phyloP scores from a whole-genome alignment of 2,888 invertebrate species.

The Ganaspis brasiliensis region DNA sequence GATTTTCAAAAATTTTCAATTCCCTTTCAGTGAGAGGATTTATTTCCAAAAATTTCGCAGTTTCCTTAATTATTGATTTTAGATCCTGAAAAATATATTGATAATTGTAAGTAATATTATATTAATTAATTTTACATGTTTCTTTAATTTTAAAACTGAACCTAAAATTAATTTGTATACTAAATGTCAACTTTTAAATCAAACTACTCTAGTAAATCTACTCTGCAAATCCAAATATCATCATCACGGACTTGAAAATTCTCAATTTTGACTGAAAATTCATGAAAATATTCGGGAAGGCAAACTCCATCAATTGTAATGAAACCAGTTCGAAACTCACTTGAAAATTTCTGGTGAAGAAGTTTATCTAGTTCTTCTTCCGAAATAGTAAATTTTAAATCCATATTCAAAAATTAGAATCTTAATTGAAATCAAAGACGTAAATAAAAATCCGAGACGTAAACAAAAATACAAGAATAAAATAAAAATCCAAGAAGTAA shows the following conservation, averaged over 20 bases:
- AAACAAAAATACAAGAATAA: too few species aligned
- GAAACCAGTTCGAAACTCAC: conserved; percentile 75
- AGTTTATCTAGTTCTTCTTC: neutral
- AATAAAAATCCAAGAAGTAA: too few species aligned
- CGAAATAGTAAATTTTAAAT: neutral
- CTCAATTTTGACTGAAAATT: conserved; percentile 79
- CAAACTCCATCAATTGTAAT: conserved; percentile 75
- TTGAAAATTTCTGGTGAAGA: conserved; percentile 64
- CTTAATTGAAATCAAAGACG: neutral
- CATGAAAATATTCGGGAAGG: conserved; percentile 79
- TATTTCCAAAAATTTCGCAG: conserved; percentile 82
- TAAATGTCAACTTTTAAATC: too few species aligned
- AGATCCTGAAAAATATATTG: too few species aligned
- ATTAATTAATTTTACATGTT: too few species aligned
- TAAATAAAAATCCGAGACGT: neutral
- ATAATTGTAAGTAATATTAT: too few species aligned
- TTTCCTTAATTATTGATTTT: conserved; percentile 80
- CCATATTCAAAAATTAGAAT: too few species aligned
- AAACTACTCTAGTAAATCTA: too few species aligned
- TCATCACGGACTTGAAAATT: conserved; percentile 81
- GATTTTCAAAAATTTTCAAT: conserved; percentile 80
- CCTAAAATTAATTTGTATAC: too few species aligned
- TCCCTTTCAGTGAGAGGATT: conserved; percentile 79
- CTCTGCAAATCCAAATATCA: conserved; percentile 83
- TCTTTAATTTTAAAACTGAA: too few species aligned